phyloP scores from a whole-genome alignment of 2,888 invertebrate genomes.

The Orchesella flavescens region DNA sequence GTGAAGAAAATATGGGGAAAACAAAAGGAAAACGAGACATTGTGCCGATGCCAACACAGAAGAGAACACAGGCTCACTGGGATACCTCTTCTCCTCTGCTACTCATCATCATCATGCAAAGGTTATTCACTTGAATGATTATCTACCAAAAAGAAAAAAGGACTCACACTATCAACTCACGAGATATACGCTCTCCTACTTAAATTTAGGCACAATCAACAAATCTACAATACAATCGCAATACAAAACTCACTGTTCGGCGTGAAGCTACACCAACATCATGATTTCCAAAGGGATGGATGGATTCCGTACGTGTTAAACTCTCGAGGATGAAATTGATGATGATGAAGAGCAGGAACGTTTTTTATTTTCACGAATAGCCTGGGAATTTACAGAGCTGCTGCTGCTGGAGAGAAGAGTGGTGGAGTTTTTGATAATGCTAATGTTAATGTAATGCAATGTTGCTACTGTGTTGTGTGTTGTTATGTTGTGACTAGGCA shows the following conservation, averaged over 20 bases:
- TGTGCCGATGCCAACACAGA: not conserved
- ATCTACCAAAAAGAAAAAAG: not conserved
- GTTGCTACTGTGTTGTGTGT: too few relatives aligned
- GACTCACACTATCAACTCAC: conserved; percentile 9
- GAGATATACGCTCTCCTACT: not conserved
- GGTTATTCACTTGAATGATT: conserved; percentile 55
- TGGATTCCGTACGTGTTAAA: not conserved
- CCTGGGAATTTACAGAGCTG: conserved; percentile 42
- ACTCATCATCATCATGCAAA: conserved; percentile 30
- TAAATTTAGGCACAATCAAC: conserved; percentile 14
- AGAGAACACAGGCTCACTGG: not conserved
- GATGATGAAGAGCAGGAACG: not conserved
- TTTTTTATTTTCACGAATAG: conserved; percentile 30
- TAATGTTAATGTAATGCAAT: too few relatives aligned
- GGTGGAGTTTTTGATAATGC: too few relatives aligned
- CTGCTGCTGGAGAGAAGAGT: not conserved
- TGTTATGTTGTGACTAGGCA: conserved; percentile 47
- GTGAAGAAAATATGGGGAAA: too few relatives aligned
- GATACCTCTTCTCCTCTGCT: not conserved
- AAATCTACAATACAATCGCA: too few relatives aligned
- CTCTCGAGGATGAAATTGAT: too few relatives aligned
- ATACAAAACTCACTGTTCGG: not conserved
- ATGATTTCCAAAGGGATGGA: not conserved
- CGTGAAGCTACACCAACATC: not conserved
- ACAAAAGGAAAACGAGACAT: not conserved